A percentile compares a stretch with the other conserved stretches of the same genome.
phyloP scores from a whole-genome alignment of 2,113 vertebrate species.

The Conger conger region DNA sequence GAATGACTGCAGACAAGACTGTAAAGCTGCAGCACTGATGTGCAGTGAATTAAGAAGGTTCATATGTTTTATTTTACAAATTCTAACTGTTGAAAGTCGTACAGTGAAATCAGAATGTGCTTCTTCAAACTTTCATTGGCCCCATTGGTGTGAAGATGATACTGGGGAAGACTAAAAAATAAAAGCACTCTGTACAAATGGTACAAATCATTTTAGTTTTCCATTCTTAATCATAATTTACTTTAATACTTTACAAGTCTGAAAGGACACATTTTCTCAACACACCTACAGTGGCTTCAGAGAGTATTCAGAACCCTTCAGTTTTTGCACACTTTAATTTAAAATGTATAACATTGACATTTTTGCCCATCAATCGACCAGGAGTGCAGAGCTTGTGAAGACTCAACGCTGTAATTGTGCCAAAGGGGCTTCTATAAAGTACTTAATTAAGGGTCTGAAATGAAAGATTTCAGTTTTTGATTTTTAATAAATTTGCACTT shows the following conservation, averaged over 20 bases:
- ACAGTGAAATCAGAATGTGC: background rate
- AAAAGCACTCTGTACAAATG: background rate
- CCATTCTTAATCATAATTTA: too few relatives aligned
- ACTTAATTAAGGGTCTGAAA: too few relatives aligned
- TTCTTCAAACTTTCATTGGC: background rate
- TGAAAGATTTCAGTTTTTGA: too few relatives aligned
- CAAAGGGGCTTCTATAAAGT: too few relatives aligned
- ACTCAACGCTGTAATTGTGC: too few relatives aligned
- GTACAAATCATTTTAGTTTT: background rate
- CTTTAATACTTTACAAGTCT: background rate
- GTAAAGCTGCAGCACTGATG: background rate
- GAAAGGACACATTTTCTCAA: background rate
- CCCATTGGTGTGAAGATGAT: background rate
- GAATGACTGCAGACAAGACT: background rate
- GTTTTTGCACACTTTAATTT: too few relatives aligned
- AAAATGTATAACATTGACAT: too few relatives aligned
- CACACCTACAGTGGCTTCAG: too few relatives aligned
- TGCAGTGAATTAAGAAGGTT: background rate
- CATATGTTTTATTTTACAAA: background rate
- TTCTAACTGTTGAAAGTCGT: background rate
- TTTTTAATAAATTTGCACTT: too few relatives aligned
- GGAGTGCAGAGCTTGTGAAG: too few relatives aligned
- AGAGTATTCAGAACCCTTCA: too few relatives aligned
- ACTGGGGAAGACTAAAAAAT: background rate
- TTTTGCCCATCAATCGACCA: too few relatives aligned